phyloP scores from a whole-genome alignment of 2,113 vertebrate species.

The Sebastes fasciatus region DNA sequence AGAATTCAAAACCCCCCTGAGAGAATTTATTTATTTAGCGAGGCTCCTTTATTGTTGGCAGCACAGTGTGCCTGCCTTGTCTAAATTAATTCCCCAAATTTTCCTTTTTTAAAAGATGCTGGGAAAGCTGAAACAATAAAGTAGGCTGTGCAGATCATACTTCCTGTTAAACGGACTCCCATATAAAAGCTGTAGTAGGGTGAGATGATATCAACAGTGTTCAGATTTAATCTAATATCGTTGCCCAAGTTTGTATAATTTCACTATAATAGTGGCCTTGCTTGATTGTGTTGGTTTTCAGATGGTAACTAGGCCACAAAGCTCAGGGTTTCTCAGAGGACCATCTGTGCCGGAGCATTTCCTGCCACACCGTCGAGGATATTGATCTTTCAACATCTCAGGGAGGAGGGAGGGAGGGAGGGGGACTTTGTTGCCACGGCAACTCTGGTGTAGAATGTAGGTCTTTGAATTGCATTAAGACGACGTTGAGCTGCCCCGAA shows the following conservation, averaged over 20 bases:
- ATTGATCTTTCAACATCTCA: conserved; percentile 82
- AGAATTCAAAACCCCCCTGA: conserved; percentile 26
- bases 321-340: conserved; percentile 72
- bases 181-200: background rate
- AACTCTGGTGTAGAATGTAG: conserved; percentile 82
- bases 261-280: conserved; percentile 38
- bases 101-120: conserved; percentile 28
- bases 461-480: conserved; percentile 84
- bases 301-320: conserved; percentile 75
- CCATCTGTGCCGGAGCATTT: conserved; percentile 71
- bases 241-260: conserved; percentile 32
- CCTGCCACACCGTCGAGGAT: conserved; percentile 74
- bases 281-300: conserved; percentile 65
- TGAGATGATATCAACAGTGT: conserved; percentile 1
- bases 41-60: conserved; percentile 50
- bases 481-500: conserved; percentile 66
- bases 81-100: conserved; percentile 45
- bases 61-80: conserved; percentile 32
- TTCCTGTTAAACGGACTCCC: conserved; percentile 18
- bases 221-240: conserved; percentile 7
- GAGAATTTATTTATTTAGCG: conserved; percentile 65
- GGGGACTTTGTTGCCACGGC: conserved; percentile 82
- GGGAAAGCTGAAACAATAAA: conserved; percentile 25
- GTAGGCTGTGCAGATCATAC: background rate
- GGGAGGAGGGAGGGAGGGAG: conserved; percentile 18